Percentiles rank a stretch among this genome's conserved stretches.
Evolutionary conservation across 2,888 invertebrate genomes (phyloP).

Genomic region (Cephus spinipes): DNA sequence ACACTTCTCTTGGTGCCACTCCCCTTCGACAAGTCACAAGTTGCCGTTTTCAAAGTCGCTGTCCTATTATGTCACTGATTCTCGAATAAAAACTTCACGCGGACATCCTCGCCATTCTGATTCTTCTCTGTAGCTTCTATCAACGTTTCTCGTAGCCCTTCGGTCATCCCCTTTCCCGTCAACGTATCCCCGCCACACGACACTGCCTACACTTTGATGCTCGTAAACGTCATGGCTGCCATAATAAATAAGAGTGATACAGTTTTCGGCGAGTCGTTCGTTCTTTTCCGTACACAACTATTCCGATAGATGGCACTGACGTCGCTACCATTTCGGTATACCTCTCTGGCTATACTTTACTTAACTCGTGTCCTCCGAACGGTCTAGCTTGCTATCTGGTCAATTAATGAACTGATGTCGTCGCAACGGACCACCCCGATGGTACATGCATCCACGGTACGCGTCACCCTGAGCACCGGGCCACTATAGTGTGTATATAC

Average conservation of each 20-base stretch:
- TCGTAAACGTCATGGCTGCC: not conserved
- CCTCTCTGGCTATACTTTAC: not conserved
- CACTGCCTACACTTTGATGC: not conserved
- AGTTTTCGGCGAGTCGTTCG: not conserved
- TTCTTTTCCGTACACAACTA: not conserved
- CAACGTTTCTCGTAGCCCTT: not conserved
- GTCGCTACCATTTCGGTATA: not conserved
- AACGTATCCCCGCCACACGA: not conserved
- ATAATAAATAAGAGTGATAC: not conserved
- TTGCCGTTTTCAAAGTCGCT: not conserved
- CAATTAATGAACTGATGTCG: conserved; percentile 66
- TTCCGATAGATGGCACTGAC: not conserved
- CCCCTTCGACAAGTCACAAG: not conserved
- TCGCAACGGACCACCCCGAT: conserved; percentile 60
- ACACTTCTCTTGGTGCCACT: not conserved
- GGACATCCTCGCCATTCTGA: not conserved
- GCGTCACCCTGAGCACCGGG: not conserved
- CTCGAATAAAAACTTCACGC: not conserved
- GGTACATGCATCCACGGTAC: conserved; percentile 43
- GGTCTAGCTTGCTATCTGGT: conserved; percentile 49
- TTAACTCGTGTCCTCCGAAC: conserved; percentile 15
- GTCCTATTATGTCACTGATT: not conserved
- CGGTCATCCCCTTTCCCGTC: not conserved
- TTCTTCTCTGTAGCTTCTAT: not conserved
- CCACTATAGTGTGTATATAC: not conserved